Evolutionary conservation across 2,113 vertebrate species (phyloP).

Genomic region (Apistogramma diplotaenia): DNA sequence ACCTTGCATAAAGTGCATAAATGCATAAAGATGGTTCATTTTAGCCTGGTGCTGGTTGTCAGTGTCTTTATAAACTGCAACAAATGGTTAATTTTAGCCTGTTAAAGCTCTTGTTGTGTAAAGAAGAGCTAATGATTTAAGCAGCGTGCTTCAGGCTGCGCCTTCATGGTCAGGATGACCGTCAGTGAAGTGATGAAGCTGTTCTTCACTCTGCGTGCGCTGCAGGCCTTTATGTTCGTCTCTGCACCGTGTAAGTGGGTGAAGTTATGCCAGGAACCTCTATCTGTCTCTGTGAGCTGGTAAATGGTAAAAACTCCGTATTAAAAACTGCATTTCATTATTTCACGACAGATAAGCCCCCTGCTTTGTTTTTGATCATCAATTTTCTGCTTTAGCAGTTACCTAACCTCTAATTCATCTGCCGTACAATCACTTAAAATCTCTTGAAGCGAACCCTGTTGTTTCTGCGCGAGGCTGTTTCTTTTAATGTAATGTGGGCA

Average conservation of each 20-base stretch:
- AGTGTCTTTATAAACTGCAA: background rate
- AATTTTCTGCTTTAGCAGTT: background rate
- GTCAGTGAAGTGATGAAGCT: background rate
- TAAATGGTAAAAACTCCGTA: background rate
- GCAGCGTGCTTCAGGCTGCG: background rate
- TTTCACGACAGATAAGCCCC: background rate
- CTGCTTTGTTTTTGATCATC: background rate
- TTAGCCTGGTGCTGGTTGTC: background rate
- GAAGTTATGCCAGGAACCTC: background rate
- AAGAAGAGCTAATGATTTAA: background rate
- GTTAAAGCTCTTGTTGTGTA: background rate
- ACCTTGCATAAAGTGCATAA: background rate
- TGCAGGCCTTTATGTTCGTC: background rate
- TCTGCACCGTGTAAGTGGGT: background rate
- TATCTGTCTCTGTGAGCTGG: background rate
- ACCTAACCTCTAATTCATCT: background rate
- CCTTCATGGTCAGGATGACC: background rate
- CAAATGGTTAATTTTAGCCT: background rate
- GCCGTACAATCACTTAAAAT: background rate
- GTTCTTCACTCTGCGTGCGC: background rate
- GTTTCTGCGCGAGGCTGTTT: background rate
- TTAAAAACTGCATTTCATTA: background rate
- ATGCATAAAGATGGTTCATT: background rate
- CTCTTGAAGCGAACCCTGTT: background rate
- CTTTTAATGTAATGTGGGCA: background rate